A percentile compares a stretch with the other conserved stretches of the same genome.
Conservation (phyloP, 2,888 invertebrate genomes). For the Eupithecia centaureata region DNA sequence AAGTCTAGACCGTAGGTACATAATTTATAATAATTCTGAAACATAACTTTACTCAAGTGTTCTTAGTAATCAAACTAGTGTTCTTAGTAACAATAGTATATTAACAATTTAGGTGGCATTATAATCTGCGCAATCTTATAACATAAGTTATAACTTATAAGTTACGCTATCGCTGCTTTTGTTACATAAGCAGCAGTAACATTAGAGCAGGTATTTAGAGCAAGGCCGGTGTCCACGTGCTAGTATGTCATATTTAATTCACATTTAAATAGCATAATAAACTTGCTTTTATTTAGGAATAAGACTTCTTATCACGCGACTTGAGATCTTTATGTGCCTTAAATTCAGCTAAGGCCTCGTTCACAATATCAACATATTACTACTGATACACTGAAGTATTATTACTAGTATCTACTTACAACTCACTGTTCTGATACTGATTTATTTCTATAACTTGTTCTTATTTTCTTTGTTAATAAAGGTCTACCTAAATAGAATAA, state of each 20-base stretch:
- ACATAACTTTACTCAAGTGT: background rate
- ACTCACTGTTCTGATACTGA: too few relatives aligned
- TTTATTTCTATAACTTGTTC: too few relatives aligned
- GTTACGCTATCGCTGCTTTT: conserved; percentile 18
- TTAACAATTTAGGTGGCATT: background rate
- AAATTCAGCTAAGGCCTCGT: conserved; percentile 11
- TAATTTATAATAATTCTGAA: background rate
- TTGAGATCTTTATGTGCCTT: conserved; percentile 34
- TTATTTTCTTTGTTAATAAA: too few relatives aligned
- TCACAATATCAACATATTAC: background rate
- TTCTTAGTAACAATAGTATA: background rate
- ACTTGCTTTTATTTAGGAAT: conserved; percentile 23
- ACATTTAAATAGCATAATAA: conserved; percentile 23
- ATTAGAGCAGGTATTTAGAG: conserved; percentile 34
- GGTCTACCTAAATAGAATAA: too few relatives aligned
- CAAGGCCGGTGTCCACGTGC: conserved; percentile 34
- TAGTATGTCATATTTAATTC: conserved; percentile 24
- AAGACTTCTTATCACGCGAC: conserved; percentile 38
- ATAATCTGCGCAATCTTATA: conserved; percentile 5
- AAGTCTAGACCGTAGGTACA: too few relatives aligned
- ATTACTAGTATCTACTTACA: too few relatives aligned
- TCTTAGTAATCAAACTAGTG: background rate
- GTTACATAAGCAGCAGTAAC: conserved; percentile 38
- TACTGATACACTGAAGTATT: too few relatives aligned
- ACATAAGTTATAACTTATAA: conserved; percentile 2